Evolutionary conservation across 2,888 invertebrate species (phyloP), one percentile per base, ranked within the genome.

Genomic region (Drosophila niveifrons): DNA sequence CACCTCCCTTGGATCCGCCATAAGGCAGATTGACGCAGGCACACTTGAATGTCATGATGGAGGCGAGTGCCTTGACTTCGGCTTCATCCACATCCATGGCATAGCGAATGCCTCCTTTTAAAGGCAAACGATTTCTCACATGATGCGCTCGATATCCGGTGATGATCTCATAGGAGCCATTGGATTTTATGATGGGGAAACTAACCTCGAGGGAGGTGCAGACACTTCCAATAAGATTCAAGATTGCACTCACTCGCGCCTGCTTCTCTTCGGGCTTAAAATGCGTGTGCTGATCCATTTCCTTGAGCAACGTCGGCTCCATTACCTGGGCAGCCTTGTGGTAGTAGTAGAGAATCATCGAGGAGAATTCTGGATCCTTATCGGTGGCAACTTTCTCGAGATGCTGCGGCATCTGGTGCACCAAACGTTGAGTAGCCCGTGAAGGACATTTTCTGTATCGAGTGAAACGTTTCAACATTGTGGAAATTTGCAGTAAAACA

Each of bases 1-100:
- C 95, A 10, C 99, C 99, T 46, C 99, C 98, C 92, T 98, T 98
- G 59, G 96, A 98, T 34, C 99, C 99, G 31, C 99, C 99, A 93
- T 99, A 99, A 0, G 99, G 99, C 1, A 99, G 98, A 92, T 99
- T 99, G 0, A 99, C 99, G 91, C 98, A 98, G 15, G 99, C 98
- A 93, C 98, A 99, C 93, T 99, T 99, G 94, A 98, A 99, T 3
- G 99, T 99, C 99, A 99, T 99, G 91, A 99, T 93, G 53, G 99
- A 97, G 2, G 98, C 96, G 88, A 99, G 93, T 51, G 99, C 99
- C 92, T 98, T 98, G 1, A 99, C 98, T 93, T 99, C 98, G 91
- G 98, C 98, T 34, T 96, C 94, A 83, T 95, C 95, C 23, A 99
- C 99, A 91, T 98, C 97, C 93, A 95, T 94, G 77, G 98, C 97